A percentile compares a stretch with the other conserved stretches of the same genome.
These are phyloP conservation scores for Zeuzera pyrina DNA, from an alignment of 2,888 invertebrate species.

Conservation along the genomic window DNA sequence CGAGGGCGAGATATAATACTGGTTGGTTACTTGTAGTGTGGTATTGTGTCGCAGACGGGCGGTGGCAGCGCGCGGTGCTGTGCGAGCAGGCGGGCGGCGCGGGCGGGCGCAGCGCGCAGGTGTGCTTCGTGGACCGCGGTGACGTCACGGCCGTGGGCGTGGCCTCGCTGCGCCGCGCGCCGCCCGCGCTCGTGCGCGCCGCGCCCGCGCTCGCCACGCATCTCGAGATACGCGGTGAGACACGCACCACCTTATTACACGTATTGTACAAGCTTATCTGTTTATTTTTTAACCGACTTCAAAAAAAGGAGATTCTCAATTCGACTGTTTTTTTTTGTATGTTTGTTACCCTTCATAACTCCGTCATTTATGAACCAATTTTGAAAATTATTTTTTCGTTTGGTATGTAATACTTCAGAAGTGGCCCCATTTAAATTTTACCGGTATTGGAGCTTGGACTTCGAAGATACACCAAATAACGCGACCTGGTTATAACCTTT, in stretches of 20 bases:
- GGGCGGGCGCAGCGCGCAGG: conserved; percentile 20
- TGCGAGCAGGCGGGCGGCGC: conserved; percentile 28
- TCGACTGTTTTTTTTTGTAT: too few relatives aligned
- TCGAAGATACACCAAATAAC: too few relatives aligned
- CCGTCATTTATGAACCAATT: too few relatives aligned
- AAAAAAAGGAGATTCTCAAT: too few relatives aligned
- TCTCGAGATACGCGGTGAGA: neutral
- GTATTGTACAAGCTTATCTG: neutral
- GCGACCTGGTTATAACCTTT: too few relatives aligned
- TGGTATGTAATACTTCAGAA: too few relatives aligned
- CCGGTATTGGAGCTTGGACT: too few relatives aligned
- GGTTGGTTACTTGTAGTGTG: neutral
- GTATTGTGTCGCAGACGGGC: conserved; percentile 24
- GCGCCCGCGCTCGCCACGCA: neutral
- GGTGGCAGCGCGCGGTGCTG: conserved; percentile 52
- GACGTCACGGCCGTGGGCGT: conserved; percentile 18
- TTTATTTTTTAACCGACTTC: too few relatives aligned
- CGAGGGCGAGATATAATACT: neutral
- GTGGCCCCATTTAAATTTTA: too few relatives aligned
- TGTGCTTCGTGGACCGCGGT: conserved; percentile 46
- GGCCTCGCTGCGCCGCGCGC: neutral
- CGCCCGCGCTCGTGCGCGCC: neutral
- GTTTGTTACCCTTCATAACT: too few relatives aligned
- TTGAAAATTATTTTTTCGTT: too few relatives aligned
- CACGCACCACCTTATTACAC: neutral